These are phyloP conservation scores for Ricordea florida DNA, from an alignment of 92 coral and sea anemone genomes.

Conservation along the genomic window DNA sequence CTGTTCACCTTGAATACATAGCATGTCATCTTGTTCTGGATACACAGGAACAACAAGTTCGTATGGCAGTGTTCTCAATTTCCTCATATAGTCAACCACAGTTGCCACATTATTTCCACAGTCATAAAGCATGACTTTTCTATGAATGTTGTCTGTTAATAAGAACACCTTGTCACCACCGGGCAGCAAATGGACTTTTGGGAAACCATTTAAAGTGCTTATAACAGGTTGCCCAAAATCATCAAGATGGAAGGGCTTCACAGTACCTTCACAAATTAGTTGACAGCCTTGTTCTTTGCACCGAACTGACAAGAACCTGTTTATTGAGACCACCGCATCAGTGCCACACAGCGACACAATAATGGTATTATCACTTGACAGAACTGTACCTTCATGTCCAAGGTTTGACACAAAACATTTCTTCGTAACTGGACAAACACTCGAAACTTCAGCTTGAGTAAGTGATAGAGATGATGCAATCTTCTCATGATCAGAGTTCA, in stretches of 20 bases:
- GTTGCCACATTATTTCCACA: constrained; percentile 26
- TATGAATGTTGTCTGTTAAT: constrained; percentile 12
- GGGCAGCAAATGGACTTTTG: constrained; percentile 40
- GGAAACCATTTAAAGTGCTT: constrained; percentile 37
- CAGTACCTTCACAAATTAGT: too few relatives aligned
- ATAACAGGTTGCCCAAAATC: constrained; percentile 21
- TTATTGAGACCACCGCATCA: constrained; percentile 23
- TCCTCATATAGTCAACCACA: constrained; percentile 58
- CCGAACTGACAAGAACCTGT: constrained; percentile 43
- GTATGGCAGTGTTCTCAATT: constrained; percentile 15
- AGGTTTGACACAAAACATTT: constrained; percentile 39
- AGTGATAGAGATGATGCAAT: constrained; percentile 2
- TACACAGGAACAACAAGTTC: constrained; percentile 48
- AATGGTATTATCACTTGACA: constrained; percentile 42
- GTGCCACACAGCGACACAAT: constrained; percentile 3
- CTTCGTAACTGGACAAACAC: constrained; percentile 10
- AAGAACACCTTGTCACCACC: constrained; percentile 37
- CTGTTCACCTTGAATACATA: constrained; percentile 47
- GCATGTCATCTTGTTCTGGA: constrained; percentile 58
- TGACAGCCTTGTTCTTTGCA: too few relatives aligned
- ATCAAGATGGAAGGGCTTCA: too few relatives aligned
- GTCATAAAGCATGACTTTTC: constrained; percentile 45
- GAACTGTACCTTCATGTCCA: constrained; percentile 42
- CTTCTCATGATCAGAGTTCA: not conserved
- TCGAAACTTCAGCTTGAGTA: not conserved